A percentile compares a stretch with the other conserved stretches of the same genome.
phyloP scores from a whole-genome alignment of 2,113 vertebrate species.

The Propithecus coquereli region DNA sequence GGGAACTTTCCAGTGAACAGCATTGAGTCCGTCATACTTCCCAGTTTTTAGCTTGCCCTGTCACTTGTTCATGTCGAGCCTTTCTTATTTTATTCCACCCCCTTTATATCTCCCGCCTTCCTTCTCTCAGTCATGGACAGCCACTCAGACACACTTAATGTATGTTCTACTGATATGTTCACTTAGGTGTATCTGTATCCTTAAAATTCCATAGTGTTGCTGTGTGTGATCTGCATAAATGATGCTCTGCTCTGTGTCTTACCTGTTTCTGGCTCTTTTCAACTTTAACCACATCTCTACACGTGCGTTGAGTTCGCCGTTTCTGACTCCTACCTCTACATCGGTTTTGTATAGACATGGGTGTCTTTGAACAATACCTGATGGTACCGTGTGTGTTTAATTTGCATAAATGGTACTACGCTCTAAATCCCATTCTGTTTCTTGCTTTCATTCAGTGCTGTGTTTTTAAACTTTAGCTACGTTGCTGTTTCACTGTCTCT shows the following conservation, averaged over 20 bases:
- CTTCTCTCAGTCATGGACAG: neutral
- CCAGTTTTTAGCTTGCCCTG: fast-evolving
- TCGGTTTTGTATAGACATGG: neutral
- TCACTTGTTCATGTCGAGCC: fast-evolving
- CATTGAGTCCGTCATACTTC: fast-evolving
- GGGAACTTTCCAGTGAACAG: neutral
- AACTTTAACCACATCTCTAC: neutral
- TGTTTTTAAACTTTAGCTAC: neutral
- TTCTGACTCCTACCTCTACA: neutral
- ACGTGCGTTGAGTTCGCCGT: fast-evolving
- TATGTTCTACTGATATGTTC: neutral
- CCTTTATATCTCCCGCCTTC: neutral
- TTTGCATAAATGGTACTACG: neutral
- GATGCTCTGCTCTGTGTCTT: neutral
- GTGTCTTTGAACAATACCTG: neutral
- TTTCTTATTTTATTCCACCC: neutral
- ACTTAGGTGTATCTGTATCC: neutral
- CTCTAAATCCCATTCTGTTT: neutral
- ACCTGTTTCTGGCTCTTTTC: neutral
- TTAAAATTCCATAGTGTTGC: neutral
- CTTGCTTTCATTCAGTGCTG: neutral
- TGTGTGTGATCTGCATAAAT: neutral
- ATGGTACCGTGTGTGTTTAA: neutral
- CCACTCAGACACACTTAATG: neutral
- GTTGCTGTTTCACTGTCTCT: neutral